phyloP scores from a whole-genome alignment of 2,797 vertebrate species.

The Phalanger gymnotis region DNA sequence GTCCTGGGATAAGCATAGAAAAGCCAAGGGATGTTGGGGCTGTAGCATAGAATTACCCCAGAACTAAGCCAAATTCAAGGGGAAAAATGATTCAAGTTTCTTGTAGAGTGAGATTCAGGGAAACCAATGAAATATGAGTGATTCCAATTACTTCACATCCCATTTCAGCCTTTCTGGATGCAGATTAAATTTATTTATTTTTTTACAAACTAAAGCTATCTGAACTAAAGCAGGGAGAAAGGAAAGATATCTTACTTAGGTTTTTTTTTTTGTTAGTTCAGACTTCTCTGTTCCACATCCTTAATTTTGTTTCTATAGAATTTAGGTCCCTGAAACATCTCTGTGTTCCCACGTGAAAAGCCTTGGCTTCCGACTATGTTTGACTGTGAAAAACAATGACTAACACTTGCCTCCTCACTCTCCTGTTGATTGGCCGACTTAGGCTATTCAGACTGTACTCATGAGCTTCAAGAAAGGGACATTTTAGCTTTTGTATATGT shows the following conservation, averaged over 20 bases:
- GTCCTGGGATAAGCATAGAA: constrained; percentile 65
- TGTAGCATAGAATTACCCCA: constrained; percentile 55
- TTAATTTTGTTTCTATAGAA: not conserved
- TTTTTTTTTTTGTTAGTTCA: not conserved
- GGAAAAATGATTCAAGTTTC: constrained; percentile 16
- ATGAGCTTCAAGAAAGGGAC: not conserved
- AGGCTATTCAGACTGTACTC: not conserved
- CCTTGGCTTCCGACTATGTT: not conserved
- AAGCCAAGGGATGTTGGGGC: constrained; percentile 43
- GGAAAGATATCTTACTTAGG: no score
- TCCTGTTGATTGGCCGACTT: not conserved
- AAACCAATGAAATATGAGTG: constrained; percentile 34
- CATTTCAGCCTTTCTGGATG: constrained; percentile 20
- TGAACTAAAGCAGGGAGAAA: constrained; percentile 23
- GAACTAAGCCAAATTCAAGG: constrained; percentile 51
- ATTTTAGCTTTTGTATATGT: not conserved
- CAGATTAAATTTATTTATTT: constrained; percentile 11
- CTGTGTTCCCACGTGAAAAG: not conserved
- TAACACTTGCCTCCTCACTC: not conserved
- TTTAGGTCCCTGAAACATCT: constrained; percentile 28
- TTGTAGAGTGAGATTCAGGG: constrained; percentile 28
- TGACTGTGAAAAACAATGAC: not conserved
- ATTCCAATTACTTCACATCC: not conserved
- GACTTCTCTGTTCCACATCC: not conserved
- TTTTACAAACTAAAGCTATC: constrained; percentile 38